Evolutionary conservation across 2,113 vertebrate species (phyloP).

Genomic region (Merops nubicus): DNA sequence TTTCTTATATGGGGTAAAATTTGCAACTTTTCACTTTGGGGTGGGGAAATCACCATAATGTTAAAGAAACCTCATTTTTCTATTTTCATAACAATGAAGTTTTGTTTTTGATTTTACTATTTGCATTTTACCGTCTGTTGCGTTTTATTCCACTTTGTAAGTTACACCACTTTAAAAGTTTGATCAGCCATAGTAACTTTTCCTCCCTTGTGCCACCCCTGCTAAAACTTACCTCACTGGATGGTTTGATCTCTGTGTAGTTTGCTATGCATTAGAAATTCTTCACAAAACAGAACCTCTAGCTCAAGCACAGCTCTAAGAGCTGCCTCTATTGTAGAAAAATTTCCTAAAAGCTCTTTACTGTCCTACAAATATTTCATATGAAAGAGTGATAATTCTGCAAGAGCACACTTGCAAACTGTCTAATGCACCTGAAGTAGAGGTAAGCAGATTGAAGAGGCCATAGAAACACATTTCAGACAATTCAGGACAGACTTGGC

Average conservation of each 20-base stretch:
- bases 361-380: neutral
- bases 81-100: neutral
- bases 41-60: accelerated
- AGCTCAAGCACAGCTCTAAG: neutral
- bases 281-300: neutral
- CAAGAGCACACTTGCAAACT: neutral
- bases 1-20: neutral
- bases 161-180: neutral
- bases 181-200: neutral
- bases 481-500: neutral
- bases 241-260: neutral
- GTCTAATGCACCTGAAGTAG: neutral
- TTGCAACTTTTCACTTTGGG: neutral
- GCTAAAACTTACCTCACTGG: neutral
- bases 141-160: neutral
- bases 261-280: neutral
- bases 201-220: neutral
- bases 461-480: neutral
- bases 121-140: neutral
- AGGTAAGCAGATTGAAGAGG: neutral
- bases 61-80: neutral
- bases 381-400: neutral
- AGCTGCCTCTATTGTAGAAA: neutral
- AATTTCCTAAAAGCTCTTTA: neutral
- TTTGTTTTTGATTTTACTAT: neutral